Evolutionary conservation across 2,888 invertebrate genomes (phyloP).

Genomic region (Empis stercorea): DNA sequence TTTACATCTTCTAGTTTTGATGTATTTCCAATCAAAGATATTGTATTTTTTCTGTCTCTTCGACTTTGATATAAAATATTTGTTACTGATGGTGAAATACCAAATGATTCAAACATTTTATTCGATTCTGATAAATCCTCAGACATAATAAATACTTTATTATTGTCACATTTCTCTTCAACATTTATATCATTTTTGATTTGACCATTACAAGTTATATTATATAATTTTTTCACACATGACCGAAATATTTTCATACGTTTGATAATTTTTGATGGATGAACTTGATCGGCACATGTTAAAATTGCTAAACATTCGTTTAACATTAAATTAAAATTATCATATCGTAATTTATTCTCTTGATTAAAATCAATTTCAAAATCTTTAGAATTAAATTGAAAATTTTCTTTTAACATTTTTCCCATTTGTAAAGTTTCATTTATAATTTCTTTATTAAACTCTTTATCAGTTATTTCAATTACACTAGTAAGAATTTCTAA

Average conservation of each 20-base stretch:
- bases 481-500: constrained; percentile 22
- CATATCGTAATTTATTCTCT: constrained; percentile 17
- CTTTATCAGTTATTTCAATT: constrained; percentile 16
- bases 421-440: constrained; percentile 24
- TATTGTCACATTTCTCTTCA: constrained; percentile 4
- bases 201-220: background rate
- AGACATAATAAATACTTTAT: constrained; percentile 15
- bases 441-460: constrained; percentile 20
- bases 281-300: constrained; percentile 26
- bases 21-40: constrained; percentile 7
- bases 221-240: constrained; percentile 23
- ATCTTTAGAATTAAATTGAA: constrained; percentile 21
- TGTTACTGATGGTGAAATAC: constrained; percentile 18
- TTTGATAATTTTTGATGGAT: constrained; percentile 25
- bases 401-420: constrained; percentile 25
- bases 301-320: constrained; percentile 30
- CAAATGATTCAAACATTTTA: constrained; percentile 18
- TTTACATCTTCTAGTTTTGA: constrained; percentile 1
- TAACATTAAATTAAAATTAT: constrained; percentile 24
- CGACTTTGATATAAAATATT: constrained; percentile 25
- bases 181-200: background rate
- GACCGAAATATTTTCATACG: constrained; percentile 31
- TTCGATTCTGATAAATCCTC: constrained; percentile 17
- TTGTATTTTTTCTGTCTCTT: background rate
- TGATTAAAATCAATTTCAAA: constrained; percentile 14